Base-by-base conservation (phyloP, 2,888 invertebrate species). In the Julus scandinavius region DNA sequence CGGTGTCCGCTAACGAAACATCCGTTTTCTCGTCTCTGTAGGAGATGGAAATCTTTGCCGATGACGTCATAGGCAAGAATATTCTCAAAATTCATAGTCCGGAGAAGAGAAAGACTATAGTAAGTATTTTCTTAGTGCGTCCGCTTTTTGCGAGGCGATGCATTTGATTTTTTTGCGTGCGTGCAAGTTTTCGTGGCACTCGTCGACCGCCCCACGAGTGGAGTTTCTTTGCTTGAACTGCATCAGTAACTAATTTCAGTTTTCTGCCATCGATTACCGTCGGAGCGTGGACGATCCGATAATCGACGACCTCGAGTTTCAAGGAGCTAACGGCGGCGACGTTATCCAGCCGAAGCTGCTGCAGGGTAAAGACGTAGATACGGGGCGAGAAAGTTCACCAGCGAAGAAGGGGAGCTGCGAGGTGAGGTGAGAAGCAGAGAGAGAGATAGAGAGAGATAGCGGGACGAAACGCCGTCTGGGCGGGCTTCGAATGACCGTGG, bases 21-120 rank as follows among this genome's bases (percentile, higher is more conserved):
- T n/a, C n/a, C n/a, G n/a, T 20, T 6, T 84, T 40, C 4, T 29
- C 29, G 13, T 17, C 29, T 7, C 84, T 2, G 15, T 38, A 87
- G 87, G 87, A 87, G 87, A 87, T 87, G 87, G 87, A 87, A 54
- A 29, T 87, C 45, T 20, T 87, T 54, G 45, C 58, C 50, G 38
- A 58, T 58, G 58, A 87, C 58, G 50, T 87, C 49, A 29, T 58
- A 38, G 87, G 58, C 84, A 84, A 84, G 84, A 84, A 84, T 41
- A 41, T 84, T 84, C 84, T 84, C 41, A 84, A 84, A 13, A 38
- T 84, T 41, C 40, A 84, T 84, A 84, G 38, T 87, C 54, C 58
- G 38, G 87, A 87, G 29, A 29, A 15, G 87, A 58, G 58, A 6
- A 50, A 54, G 17, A 29, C 20, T 38, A 50, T 38, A 87, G 58